Percentiles rank a stretch among this genome's conserved stretches.
Evolutionary conservation across 2,113 vertebrate genomes (phyloP).

Genomic region (Albula glossodonta): DNA sequence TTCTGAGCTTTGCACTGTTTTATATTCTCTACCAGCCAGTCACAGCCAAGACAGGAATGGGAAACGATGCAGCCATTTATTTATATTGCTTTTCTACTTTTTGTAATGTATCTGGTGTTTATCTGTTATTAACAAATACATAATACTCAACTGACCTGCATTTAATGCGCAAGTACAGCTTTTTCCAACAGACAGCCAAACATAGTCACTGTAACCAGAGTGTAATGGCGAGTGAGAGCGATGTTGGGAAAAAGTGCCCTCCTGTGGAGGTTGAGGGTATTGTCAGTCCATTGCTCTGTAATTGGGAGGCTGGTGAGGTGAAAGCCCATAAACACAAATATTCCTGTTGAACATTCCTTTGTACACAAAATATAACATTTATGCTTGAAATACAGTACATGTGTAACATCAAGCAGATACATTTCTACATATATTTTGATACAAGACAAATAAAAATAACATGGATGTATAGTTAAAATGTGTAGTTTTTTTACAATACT

Average conservation of each 20-base stretch:
- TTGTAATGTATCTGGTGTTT: constrained; percentile 1
- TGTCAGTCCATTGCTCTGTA: constrained; percentile 46
- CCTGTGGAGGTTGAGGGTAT: constrained; percentile 49
- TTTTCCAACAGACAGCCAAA: not conserved
- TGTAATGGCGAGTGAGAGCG: constrained; percentile 37
- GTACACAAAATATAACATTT: not conserved
- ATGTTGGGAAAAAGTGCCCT: constrained; percentile 51
- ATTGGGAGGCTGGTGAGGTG: not conserved
- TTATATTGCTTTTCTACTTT: constrained; percentile 4
- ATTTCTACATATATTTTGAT: constrained; percentile 55
- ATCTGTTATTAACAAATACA: not conserved
- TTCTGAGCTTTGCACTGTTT: constrained; percentile 23
- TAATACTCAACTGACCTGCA: not conserved
- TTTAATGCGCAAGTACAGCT: not conserved
- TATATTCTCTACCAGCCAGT: constrained; percentile 23
- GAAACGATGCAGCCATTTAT: not conserved
- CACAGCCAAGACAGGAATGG: constrained; percentile 11
- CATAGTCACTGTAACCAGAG: not conserved
- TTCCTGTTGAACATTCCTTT: not conserved
- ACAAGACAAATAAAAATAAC: constrained; percentile 38
- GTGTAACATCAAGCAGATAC: constrained; percentile 24
- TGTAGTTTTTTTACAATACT: constrained; percentile 7
- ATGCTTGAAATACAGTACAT: not conserved
- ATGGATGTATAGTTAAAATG: not conserved
- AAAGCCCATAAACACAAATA: not conserved